These are phyloP conservation scores for Aspidiotus rigidus DNA, from an alignment of 2,888 invertebrate species.

Conservation along the genomic window DNA sequence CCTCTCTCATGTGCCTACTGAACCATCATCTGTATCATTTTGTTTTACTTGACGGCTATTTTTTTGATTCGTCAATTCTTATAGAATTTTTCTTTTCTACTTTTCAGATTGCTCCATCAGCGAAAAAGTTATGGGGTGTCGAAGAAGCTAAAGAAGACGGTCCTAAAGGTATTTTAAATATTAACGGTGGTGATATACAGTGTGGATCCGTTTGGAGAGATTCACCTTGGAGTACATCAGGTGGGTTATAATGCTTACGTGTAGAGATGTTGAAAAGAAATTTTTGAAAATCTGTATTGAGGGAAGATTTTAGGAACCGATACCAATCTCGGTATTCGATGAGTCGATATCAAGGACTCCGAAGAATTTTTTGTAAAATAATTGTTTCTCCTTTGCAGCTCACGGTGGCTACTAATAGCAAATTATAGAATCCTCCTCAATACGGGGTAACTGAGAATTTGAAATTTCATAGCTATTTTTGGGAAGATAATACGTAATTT, in stretches of 20 bases:
- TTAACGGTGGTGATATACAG: slow-evolving; percentile 52
- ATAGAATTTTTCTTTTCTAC: slow-evolving; percentile 36
- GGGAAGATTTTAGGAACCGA: too few species aligned
- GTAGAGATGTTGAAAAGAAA: not conserved
- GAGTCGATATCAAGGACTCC: not conserved
- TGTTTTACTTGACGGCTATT: not conserved
- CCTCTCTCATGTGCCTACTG: too few species aligned
- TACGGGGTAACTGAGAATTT: not conserved
- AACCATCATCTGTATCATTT: too few species aligned
- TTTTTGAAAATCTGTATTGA: too few species aligned
- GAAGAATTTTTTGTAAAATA: not conserved
- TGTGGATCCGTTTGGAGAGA: slow-evolving; percentile 74
- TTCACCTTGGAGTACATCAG: slow-evolving; percentile 86
- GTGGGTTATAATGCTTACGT: slow-evolving; percentile 44
- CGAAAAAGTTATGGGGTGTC: slow-evolving; percentile 81
- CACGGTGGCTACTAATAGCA: too few species aligned
- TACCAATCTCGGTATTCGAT: not conserved
- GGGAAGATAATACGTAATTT: too few species aligned
- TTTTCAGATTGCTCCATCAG: slow-evolving; percentile 81
- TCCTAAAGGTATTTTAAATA: slow-evolving; percentile 59
- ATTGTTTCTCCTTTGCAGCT: not conserved
- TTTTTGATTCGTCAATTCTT: not conserved
- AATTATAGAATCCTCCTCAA: too few species aligned
- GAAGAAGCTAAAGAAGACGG: slow-evolving; percentile 46
- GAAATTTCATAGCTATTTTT: not conserved